phyloP scores from a whole-genome alignment of 37 sponge, comb jelly and placozoan species.

The Cladorhizidae sp. region DNA sequence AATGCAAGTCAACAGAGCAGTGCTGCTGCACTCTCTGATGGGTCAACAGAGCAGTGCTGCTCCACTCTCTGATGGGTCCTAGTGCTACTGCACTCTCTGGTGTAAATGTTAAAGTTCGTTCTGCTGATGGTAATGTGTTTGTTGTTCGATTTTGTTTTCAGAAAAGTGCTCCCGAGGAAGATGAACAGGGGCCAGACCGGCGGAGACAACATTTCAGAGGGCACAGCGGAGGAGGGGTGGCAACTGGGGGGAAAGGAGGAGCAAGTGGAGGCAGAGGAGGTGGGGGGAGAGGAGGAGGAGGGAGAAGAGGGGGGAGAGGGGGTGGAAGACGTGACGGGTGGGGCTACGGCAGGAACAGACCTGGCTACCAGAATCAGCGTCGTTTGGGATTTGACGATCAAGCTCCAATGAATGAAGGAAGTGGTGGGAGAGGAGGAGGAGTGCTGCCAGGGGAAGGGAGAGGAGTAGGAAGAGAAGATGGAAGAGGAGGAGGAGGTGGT shows the following conservation, averaged over 20 bases:
- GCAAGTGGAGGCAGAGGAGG: slow-evolving; percentile 10
- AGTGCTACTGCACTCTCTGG: too few relatives aligned
- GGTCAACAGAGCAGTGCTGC: too few relatives aligned
- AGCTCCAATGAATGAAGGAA: neutral
- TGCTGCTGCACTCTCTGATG: too few relatives aligned
- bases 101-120: too few relatives aligned
- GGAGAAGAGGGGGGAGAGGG: neutral
- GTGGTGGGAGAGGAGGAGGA: neutral
- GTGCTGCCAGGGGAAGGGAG: too few relatives aligned
- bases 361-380: neutral
- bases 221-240: neutral
- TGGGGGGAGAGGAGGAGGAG: slow-evolving; percentile 19
- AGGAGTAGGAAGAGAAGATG: neutral
- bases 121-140: neutral
- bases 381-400: neutral
- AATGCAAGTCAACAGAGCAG: too few relatives aligned
- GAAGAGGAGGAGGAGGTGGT: slow-evolving; percentile 12
- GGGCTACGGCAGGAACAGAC: neutral
- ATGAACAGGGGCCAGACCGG: slow-evolving; percentile 34
- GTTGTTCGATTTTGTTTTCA: neutral
- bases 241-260: neutral
- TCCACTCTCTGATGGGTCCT: too few relatives aligned
- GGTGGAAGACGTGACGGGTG: neutral
- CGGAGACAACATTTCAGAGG: slow-evolving; percentile 15
- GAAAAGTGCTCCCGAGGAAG: slow-evolving; percentile 37